These are phyloP conservation scores for Amphimedon queenslandica DNA, from an alignment of 37 sponge, comb jelly and placozoan species.

Conservation along the genomic window DNA sequence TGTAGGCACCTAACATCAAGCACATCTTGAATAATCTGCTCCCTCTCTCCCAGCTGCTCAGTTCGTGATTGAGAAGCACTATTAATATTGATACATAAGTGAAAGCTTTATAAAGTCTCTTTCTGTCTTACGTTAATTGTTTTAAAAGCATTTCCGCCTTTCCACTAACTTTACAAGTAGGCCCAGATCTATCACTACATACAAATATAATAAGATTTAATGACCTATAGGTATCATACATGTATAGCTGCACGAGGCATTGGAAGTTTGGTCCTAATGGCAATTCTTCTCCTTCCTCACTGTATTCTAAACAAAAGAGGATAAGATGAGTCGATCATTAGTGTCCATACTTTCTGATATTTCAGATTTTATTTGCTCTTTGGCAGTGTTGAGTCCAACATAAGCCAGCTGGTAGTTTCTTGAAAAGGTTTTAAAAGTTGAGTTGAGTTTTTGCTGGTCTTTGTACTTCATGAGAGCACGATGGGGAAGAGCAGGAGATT, in stretches of 20 bases:
- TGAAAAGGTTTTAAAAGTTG: conserved; percentile 37
- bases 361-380: conserved; percentile 15
- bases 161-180: neutral
- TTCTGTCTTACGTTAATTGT: conserved; percentile 4
- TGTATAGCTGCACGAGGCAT: conserved; percentile 29
- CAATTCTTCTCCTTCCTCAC: conserved; percentile 36
- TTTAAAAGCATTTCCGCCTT: neutral
- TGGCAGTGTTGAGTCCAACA: conserved; percentile 49
- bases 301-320: conserved; percentile 14
- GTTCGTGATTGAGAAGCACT: too few relatives aligned
- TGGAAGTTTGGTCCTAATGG: conserved; percentile 70
- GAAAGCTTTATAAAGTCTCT: too few relatives aligned
- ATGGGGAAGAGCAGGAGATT: neutral
- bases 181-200: neutral
- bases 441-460: conserved; percentile 43
- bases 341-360: neutral
- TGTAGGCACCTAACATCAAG: conserved; percentile 58
- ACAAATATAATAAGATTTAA: neutral
- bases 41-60: conserved; percentile 19
- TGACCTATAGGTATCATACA: neutral
- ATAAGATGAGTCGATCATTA: neutral
- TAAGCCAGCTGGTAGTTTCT: conserved; percentile 29
- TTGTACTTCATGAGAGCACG: conserved; percentile 1
- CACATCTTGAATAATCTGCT: conserved; percentile 17
- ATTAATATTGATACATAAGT: too few relatives aligned